These are phyloP conservation scores for Tipula unca DNA, from an alignment of 2,888 invertebrate species.

Conservation along the genomic window DNA sequence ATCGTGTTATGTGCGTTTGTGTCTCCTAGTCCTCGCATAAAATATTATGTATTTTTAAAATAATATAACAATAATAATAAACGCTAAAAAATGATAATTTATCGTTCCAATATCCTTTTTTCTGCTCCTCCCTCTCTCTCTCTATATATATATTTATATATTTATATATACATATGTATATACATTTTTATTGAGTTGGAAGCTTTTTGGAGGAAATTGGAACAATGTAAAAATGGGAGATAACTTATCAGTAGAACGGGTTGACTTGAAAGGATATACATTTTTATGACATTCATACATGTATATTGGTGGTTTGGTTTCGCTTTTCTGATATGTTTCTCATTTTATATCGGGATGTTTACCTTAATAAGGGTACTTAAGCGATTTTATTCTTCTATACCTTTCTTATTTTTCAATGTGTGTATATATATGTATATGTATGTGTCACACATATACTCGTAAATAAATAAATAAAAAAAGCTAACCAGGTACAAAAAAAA, in stretches of 20 bases:
- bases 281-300: background rate
- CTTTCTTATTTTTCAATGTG: background rate
- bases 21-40: background rate
- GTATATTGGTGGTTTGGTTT: background rate
- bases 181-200: background rate
- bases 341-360: background rate
- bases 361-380: conserved; percentile 14
- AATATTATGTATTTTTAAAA: background rate
- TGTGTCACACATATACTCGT: background rate
- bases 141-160: too few species aligned
- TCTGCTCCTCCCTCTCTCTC: background rate
- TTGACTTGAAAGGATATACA: background rate
- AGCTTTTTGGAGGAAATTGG: background rate
- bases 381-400: background rate
- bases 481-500: background rate
- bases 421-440: background rate
- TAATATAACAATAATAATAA: background rate
- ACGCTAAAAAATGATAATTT: background rate
- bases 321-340: background rate
- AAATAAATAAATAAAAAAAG: background rate
- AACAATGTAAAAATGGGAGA: background rate
- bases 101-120: background rate
- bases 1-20: background rate
- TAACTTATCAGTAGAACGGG: background rate
- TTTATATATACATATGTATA: too few species aligned